Conservation (phyloP, 30 jellyfish, hydroid and myxozoan species). For the Clytia hemisphaerica region DNA sequence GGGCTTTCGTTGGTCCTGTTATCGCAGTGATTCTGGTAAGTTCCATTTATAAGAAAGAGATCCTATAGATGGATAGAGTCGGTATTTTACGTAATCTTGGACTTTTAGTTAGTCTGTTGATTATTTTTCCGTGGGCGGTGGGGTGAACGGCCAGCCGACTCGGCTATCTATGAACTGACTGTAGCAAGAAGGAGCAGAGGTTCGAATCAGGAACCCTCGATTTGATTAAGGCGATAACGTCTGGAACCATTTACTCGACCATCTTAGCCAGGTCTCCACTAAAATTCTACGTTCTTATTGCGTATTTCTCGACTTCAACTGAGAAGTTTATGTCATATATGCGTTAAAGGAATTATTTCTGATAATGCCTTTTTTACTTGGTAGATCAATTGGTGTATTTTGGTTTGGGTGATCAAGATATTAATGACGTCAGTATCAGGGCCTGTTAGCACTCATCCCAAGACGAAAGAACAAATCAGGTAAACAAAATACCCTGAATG, state of each 20-base stretch:
- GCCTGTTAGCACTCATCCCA: conserved; percentile 37
- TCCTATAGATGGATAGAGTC: background rate
- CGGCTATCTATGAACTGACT: too few relatives aligned
- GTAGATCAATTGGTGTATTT: conserved; percentile 58
- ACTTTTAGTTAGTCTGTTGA: too few relatives aligned
- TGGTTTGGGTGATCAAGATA: conserved; percentile 53
- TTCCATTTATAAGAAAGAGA: background rate
- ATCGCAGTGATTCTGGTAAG: conserved; percentile 60
- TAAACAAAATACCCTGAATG: background rate
- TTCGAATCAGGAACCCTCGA: background rate
- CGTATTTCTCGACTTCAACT: too few relatives aligned
- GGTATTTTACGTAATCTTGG: too few relatives aligned
- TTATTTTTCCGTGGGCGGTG: too few relatives aligned
- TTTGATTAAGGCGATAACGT: background rate
- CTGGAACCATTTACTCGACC: background rate
- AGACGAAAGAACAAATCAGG: conserved; percentile 27
- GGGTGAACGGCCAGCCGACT: too few relatives aligned
- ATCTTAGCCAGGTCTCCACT: too few relatives aligned
- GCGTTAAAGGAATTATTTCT: too few relatives aligned
- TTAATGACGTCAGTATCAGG: conserved; percentile 75
- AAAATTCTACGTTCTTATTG: too few relatives aligned
- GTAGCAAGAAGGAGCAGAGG: background rate
- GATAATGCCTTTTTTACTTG: background rate
- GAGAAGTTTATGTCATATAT: too few relatives aligned
- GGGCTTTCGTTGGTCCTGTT: conserved; percentile 97